Evolutionary conservation across 2,797 vertebrate species (phyloP), one percentile per base, ranked within the genome.

Genomic region (Adelosebastes latens): DNA sequence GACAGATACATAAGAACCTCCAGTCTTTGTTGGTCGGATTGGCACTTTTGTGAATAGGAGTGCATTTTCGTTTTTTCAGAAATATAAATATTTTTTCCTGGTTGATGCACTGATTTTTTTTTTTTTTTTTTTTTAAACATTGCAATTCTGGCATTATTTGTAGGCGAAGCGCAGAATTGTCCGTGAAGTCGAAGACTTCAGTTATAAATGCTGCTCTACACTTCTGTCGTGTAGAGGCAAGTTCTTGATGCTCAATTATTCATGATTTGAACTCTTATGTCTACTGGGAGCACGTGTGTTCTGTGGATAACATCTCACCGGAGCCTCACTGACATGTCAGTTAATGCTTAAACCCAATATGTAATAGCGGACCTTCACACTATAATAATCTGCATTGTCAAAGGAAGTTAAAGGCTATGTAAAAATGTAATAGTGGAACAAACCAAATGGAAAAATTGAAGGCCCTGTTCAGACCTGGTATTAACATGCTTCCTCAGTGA

Each of bases 1-100:
- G 90, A 94, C 89, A 89, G 90, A 94, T 87, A 93, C 80, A 86
- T 64, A 94, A 91, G 93, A 96, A 93, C 92, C 93, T 95, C 95
- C 91, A 94, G 94, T 95, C 94, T 96, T 95, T 93, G 93, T 95
- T 95, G 95, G 95, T 96, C 94, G 79, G 94, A 95, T 96, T 96
- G 96, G 96, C 96, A 97, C 96, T 96, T 96, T 94, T 92, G 96
- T 96, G 96, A 96, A 96, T 89, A 95, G 91, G 94, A 96, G 95
- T 95, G 95, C 96, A 96, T 95, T 95, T 91, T 85, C 59, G 7
- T 46, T 81, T 91, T 90, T 81, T 89, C 77, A 93, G 87, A 90
- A 89, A 92, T 86, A 89, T 80, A 85, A 83, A 90, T 87, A 83
- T 80, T 75, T 86, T 46, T 84, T 89, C 81, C 83, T 65, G 60